Conservation (phyloP, 2,888 invertebrate genomes). For the Chesias legatella region DNA sequence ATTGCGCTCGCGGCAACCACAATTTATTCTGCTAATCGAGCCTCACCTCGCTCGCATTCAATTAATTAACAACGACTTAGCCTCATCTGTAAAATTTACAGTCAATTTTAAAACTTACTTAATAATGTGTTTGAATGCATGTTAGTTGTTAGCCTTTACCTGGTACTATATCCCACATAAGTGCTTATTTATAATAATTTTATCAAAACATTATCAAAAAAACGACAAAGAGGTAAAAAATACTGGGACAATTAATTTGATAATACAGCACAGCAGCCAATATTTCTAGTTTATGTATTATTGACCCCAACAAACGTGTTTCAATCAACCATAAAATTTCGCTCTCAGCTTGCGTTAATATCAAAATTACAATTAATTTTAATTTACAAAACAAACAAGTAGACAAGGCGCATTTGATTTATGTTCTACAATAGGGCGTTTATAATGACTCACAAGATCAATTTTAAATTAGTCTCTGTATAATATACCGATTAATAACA, state of each 20-base stretch:
- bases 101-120: slow-evolving; percentile 28
- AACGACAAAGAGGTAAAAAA: too few relatives aligned
- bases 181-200: too few relatives aligned
- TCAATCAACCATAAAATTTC: slow-evolving; percentile 29
- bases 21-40: slow-evolving; percentile 76
- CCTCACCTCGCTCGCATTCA: slow-evolving; percentile 63
- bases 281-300: slow-evolving; percentile 17
- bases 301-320: slow-evolving; percentile 18
- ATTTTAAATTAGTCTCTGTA: slow-evolving; percentile 19
- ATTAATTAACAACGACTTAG: slow-evolving; percentile 72
- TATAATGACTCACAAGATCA: slow-evolving; percentile 23
- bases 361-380: slow-evolving; percentile 30
- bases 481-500: slow-evolving; percentile 25
- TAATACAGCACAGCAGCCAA: not conserved
- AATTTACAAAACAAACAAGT: slow-evolving; percentile 34
- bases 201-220: too few relatives aligned
- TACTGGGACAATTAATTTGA: not conserved
- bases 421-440: slow-evolving; percentile 30
- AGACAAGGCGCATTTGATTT: slow-evolving; percentile 30
- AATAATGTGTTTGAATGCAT: too few relatives aligned
- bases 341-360: slow-evolving; percentile 24
- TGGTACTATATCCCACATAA: too few relatives aligned
- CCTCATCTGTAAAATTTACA: slow-evolving; percentile 50
- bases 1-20: slow-evolving; percentile 64
- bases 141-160: too few relatives aligned